Evolutionary conservation across 2,797 vertebrate species (phyloP), one percentile per base, ranked within the genome.

Genomic region (Sebastes wilsoni): DNA sequence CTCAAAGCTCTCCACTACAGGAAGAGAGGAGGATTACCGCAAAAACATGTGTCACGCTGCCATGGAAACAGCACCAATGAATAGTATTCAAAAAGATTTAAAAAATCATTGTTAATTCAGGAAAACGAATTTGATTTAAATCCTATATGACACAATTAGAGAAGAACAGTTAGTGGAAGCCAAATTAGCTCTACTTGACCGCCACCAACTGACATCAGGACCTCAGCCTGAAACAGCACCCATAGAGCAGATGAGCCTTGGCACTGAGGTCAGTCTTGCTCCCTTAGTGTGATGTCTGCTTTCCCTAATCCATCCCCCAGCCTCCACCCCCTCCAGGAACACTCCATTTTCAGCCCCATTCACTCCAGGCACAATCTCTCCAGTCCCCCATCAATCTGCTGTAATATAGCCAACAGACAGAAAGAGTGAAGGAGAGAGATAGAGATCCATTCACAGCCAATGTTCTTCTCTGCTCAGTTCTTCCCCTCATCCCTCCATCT

Each of bases 41-140:
- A 87, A 89, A 91, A 93, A 89, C 91, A 91, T 92, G 93, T 93
- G 91, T 94, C 90, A 91, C 34, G 86, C 93, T 94, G 88, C 92
- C 91, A 94, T 93, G 91, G 94, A 90, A 94, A 95, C 93, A 91
- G 69, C 67, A 69, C 77, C 59, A 62, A 89, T 90, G 84, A 91
- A 88, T 71, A 70, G 66, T 72, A 68, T 75, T 90, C 60, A 82
- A 81, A 87, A 92, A 84, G 72, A 86, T 73, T 72, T 27, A 68
- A 85, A 22, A 89, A 87, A 81, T 60, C 58, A 66, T 76, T 67
- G 27, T 76, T 77, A 67, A 84, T 81, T 83, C 60, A 83, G 71
- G 34, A 79, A 81, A 79, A 67, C 38, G 28, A 81, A 79, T 87
- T 83, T 30, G 27, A 85, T 79, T 85, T 67, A 32, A 82, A 84